Evolutionary conservation across 1,140 invertebrate genomes (phyloP), one percentile per base, ranked within the genome.

Genomic region (Neoseiulus cucumeris): DNA sequence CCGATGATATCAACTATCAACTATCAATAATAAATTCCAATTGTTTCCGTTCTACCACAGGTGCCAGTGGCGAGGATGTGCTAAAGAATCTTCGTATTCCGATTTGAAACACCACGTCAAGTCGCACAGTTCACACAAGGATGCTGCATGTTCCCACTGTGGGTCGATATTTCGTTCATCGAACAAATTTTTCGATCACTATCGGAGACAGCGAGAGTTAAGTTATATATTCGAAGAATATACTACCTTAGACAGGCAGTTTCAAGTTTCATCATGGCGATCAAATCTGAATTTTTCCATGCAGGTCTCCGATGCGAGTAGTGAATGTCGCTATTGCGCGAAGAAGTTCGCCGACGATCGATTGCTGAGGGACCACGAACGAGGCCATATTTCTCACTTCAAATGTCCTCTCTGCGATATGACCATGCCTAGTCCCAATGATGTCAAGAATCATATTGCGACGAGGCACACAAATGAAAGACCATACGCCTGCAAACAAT

Each of bases 351-450:
- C 22, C 22, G 14, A 59, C 22, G 51, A 59, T 14, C 51, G 51
- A 14, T 29, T 59, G 6, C 33, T 59, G 51, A 59, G 51, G 22
- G 51, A 59, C 22, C 51, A 59, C 22, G 51, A 59, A 59, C 51
- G 51, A 20, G 25, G 33, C 14, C 51, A 59, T 59, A 59, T 59
- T 14, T 59, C 51, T 17, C 51, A 59, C 14, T 59, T 29, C 51
- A 59, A 59, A 33, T 59, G 51, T 25, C 51, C 51, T 14, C 22
- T 59, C 4, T 59, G 51, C 51, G 51, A 59, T 6, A 59, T 59
- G 51, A 59, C 51, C 33, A 59, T 59, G 51, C 51, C 51, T 4
- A 33, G 25, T 33, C 51, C 51, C 25, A 59, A 59, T 25, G 51
- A 59, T 25, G 25, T 59, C 14, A 25, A 33, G 51, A 33, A 20